Conservation (phyloP, 2,888 invertebrate genomes). For the Ctena decussata region DNA sequence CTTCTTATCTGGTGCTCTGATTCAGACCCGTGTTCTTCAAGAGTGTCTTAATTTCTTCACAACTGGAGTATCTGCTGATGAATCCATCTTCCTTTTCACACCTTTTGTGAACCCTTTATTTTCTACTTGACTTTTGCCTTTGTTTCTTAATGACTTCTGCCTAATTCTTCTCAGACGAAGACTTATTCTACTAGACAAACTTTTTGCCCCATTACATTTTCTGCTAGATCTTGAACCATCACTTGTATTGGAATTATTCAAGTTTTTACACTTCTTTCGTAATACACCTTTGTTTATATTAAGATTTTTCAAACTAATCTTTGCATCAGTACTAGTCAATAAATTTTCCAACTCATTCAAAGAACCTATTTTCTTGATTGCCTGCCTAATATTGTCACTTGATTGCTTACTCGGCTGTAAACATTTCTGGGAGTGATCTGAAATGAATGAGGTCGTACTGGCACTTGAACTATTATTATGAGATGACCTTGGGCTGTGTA, state of each 20-base stretch:
- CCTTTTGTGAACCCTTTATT: constrained; percentile 64
- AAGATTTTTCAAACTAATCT: constrained; percentile 46
- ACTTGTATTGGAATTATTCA: constrained; percentile 47
- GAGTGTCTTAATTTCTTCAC: constrained; percentile 67
- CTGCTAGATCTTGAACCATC: constrained; percentile 35
- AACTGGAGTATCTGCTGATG: constrained; percentile 46
- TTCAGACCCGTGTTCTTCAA: constrained; percentile 20
- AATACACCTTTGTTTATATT: constrained; percentile 38
- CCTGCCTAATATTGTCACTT: constrained; percentile 39
- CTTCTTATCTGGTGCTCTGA: no score
- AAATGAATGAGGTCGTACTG: constrained; percentile 2
- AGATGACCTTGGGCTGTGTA: neutral
- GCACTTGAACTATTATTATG: neutral
- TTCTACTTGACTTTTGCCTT: constrained; percentile 47
- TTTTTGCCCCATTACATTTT: constrained; percentile 36
- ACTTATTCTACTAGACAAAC: constrained; percentile 62
- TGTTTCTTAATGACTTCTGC: constrained; percentile 39
- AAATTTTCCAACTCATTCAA: constrained; percentile 57
- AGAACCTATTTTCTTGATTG: neutral
- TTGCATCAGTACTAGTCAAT: constrained; percentile 45
- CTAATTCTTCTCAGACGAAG: constrained; percentile 52
- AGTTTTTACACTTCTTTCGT: constrained; percentile 29
- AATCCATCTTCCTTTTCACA: constrained; percentile 68
- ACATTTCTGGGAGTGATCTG: constrained; percentile 38
- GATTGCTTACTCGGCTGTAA: constrained; percentile 48